Conservation (phyloP, 2,888 invertebrate genomes). For the Sericinus montela region DNA sequence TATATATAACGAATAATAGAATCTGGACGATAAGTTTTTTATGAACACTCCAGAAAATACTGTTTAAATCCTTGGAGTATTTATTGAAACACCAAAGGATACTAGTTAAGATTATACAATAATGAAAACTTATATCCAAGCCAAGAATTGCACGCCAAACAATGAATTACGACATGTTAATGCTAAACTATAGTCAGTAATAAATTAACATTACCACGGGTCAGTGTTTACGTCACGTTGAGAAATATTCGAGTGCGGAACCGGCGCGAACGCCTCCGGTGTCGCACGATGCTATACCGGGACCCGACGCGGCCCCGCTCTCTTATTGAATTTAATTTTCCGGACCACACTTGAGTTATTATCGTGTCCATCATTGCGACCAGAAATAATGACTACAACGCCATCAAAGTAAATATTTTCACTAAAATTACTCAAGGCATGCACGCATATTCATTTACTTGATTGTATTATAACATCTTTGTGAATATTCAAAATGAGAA, state of each 20-base stretch:
- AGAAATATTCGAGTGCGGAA: constrained; percentile 11
- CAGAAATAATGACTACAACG: constrained; percentile 16
- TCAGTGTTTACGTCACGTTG: constrained; percentile 31
- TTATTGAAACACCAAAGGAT: too few species aligned
- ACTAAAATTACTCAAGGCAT: too few species aligned
- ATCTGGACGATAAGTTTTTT: too few species aligned
- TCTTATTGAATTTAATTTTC: constrained; percentile 52
- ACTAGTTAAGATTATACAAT: constrained; percentile 18
- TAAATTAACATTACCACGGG: constrained; percentile 42
- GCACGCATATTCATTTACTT: too few species aligned
- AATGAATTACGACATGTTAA: constrained; percentile 67
- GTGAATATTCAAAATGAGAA: too few species aligned
- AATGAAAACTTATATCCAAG: constrained; percentile 18
- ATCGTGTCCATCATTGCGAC: constrained; percentile 38
- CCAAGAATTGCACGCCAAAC: constrained; percentile 32
- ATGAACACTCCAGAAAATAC: too few species aligned
- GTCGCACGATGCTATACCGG: constrained; percentile 36
- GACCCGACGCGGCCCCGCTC: constrained; percentile 32
- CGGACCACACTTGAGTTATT: constrained; percentile 39
- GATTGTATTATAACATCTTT: too few species aligned
- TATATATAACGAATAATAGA: too few species aligned
- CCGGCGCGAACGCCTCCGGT: constrained; percentile 29
- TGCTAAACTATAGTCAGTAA: constrained; percentile 65
- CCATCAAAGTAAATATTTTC: constrained; percentile 14
- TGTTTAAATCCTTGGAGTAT: too few species aligned